phyloP scores from a whole-genome alignment of 2,797 vertebrate species.

The Merluccius polli region DNA sequence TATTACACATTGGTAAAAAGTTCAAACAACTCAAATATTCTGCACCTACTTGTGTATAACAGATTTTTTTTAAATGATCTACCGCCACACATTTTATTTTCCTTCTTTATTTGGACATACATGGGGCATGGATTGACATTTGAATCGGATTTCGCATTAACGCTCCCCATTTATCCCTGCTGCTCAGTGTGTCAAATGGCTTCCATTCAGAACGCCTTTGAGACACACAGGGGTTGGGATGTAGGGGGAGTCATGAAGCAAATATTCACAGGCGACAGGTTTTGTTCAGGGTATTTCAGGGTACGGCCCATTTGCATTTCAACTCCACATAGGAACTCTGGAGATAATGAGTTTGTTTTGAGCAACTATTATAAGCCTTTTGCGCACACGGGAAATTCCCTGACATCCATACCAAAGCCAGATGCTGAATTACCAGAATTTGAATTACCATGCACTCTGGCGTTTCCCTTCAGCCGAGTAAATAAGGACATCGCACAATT shows the following conservation, averaged over 20 bases:
- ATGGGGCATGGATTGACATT: neutral
- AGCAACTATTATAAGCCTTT: constrained; percentile 48
- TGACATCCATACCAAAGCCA: constrained; percentile 39
- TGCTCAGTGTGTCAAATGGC: constrained; percentile 31
- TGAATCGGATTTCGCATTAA: neutral
- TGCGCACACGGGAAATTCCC: constrained; percentile 46
- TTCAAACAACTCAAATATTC: neutral
- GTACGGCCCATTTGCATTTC: constrained; percentile 40
- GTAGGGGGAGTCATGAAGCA: constrained; percentile 27
- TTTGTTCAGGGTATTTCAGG: constrained; percentile 5
- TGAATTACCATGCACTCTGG: constrained; percentile 18
- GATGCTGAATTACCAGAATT: constrained; percentile 27
- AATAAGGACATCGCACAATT: constrained; percentile 31
- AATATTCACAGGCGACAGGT: constrained; percentile 39
- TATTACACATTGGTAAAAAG: neutral
- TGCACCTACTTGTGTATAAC: neutral
- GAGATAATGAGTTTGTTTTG: constrained; percentile 40
- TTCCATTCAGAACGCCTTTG: constrained; percentile 27
- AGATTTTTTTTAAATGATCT: neutral
- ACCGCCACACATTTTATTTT: neutral
- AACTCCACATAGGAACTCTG: constrained; percentile 35
- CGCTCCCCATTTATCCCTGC: constrained; percentile 3
- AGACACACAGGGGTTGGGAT: constrained; percentile 4
- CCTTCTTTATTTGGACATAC: neutral
- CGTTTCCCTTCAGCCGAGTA: neutral